Evolutionary conservation across 1,140 invertebrate species (phyloP).

Genomic region (Drosophila ohnishii): DNA sequence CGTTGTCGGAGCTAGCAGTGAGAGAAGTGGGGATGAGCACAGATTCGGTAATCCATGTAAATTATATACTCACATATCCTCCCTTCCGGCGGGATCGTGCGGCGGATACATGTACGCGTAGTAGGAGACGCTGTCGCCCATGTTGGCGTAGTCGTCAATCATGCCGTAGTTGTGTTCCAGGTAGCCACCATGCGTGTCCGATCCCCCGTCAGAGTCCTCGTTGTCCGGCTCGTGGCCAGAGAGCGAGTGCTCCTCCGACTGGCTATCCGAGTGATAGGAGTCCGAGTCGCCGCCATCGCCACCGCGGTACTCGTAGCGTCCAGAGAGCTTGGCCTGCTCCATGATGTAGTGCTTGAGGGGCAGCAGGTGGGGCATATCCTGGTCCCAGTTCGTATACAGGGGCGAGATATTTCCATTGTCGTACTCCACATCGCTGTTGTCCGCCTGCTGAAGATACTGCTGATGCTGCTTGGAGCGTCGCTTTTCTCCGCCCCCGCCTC

Average conservation of each 20-base stretch:
- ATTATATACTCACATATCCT: constrained; percentile 73
- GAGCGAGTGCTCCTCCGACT: constrained; percentile 84
- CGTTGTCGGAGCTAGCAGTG: constrained; percentile 71
- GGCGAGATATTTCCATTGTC: constrained; percentile 86
- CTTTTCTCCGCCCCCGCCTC: constrained; percentile 83
- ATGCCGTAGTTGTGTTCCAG: constrained; percentile 85
- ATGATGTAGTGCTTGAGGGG: constrained; percentile 94
- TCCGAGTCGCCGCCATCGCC: constrained; percentile 87
- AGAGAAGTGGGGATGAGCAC: background rate
- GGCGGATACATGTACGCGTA: constrained; percentile 85
- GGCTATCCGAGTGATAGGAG: constrained; percentile 85
- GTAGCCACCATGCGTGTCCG: constrained; percentile 86
- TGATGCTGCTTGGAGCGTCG: constrained; percentile 65
- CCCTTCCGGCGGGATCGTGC: constrained; percentile 80
- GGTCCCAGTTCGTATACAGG: constrained; percentile 89
- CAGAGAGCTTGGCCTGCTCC: constrained; percentile 91
- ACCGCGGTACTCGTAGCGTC: constrained; percentile 86
- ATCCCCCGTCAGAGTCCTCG: constrained; percentile 87
- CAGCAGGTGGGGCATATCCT: constrained; percentile 88
- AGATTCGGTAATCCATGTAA: no score
- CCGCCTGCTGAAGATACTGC: constrained; percentile 61
- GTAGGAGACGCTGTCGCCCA: constrained; percentile 85
- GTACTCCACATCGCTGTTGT: constrained; percentile 83
- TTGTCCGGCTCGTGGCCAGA: constrained; percentile 88
- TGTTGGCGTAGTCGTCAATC: constrained; percentile 82